These are phyloP conservation scores for Sceloporus tristichus DNA, from an alignment of 2,113 vertebrate species.

Conservation along the genomic window DNA sequence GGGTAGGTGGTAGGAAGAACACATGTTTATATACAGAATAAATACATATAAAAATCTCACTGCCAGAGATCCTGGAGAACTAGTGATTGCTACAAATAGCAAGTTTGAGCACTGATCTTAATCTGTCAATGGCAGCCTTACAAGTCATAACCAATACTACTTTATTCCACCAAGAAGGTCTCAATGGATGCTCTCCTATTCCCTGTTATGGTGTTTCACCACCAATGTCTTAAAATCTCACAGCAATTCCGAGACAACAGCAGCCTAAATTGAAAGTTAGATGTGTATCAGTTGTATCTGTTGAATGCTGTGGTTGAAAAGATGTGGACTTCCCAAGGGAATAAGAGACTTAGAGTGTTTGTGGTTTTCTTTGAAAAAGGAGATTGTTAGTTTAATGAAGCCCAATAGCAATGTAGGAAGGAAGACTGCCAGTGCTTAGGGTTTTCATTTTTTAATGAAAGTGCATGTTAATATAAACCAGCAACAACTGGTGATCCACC, in stretches of 20 bases:
- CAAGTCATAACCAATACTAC: not conserved
- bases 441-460: not conserved
- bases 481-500: not conserved
- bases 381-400: constrained; percentile 7
- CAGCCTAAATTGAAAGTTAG: not conserved
- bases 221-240: not conserved
- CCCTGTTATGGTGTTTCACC: not conserved
- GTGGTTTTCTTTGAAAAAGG: not conserved
- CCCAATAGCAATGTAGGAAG: not conserved
- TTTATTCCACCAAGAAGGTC: not conserved
- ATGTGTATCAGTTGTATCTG: not conserved
- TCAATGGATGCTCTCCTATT: not conserved
- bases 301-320: constrained; percentile 8
- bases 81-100: not conserved
- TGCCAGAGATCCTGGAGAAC: too few relatives aligned
- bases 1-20: not conserved
- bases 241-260: not conserved
- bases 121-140: not conserved
- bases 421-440: not conserved
- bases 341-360: constrained; percentile 6
- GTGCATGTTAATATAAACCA: not conserved
- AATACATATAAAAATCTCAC: too few relatives aligned
- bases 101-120: not conserved
- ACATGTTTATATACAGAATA: too few relatives aligned
- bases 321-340: not conserved